Evolutionary conservation across 2,113 vertebrate species (phyloP).

Genomic region (Ammodramus savannarum): DNA sequence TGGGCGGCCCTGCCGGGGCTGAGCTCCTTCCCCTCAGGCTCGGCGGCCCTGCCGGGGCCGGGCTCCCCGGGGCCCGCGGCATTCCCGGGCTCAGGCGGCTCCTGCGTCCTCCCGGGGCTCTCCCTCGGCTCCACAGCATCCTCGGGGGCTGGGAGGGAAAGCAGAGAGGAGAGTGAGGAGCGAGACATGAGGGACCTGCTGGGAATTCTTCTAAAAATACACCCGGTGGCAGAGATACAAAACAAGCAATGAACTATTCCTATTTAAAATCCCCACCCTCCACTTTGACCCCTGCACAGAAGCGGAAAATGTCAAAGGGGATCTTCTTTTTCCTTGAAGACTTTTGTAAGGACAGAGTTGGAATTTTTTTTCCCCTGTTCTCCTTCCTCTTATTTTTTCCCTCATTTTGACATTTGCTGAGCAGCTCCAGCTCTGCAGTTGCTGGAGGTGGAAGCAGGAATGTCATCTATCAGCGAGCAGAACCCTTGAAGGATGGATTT

Average conservation of each 20-base stretch:
- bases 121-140: not conserved
- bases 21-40: not conserved
- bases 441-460: not conserved
- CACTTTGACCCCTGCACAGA: fast-evolving
- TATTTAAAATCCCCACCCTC: not conserved
- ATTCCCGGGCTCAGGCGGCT: not conserved
- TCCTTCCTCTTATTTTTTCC: too few relatives aligned
- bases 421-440: not conserved
- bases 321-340: not conserved
- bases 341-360: not conserved
- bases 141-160: not conserved
- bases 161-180: not conserved
- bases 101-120: not conserved
- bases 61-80: not conserved
- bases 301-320: not conserved
- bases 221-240: not conserved
- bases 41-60: too few relatives aligned
- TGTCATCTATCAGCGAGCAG: not conserved
- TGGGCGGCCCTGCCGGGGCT: not conserved
- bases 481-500: constrained; percentile 17
- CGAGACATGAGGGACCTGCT: not conserved
- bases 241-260: not conserved
- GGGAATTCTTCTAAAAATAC: not conserved
- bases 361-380: not conserved
- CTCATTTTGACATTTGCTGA: not conserved